phyloP scores from a whole-genome alignment of 1,140 invertebrate genomes.

The Drosophila miranda region DNA sequence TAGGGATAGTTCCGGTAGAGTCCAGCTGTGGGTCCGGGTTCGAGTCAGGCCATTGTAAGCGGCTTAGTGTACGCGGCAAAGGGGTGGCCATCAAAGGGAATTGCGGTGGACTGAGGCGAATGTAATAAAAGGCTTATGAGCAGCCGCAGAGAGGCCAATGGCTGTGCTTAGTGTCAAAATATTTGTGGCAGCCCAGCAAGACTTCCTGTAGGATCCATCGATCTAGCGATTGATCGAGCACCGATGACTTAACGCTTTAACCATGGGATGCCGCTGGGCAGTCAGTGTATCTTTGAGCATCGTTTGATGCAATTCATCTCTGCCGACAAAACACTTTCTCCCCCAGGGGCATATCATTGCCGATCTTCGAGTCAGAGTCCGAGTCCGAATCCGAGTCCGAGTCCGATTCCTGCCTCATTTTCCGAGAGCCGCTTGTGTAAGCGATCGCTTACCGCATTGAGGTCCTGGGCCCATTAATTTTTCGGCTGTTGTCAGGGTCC shows the following conservation, averaged over 20 bases:
- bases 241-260: conserved; percentile 74
- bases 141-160: neutral
- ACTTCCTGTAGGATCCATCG: conserved; percentile 54
- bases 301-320: conserved; percentile 74
- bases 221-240: conserved; percentile 31
- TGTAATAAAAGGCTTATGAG: conserved; percentile 63
- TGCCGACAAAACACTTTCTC: conserved; percentile 74
- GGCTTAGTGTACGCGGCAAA: conserved; percentile 53
- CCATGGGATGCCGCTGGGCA: conserved; percentile 34
- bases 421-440: conserved; percentile 17
- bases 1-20: conserved; percentile 46
- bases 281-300: conserved; percentile 4
- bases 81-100: conserved; percentile 33
- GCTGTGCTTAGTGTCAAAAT: conserved; percentile 73
- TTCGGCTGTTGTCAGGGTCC: conserved; percentile 63
- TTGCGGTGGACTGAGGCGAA: conserved; percentile 56
- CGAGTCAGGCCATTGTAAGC: conserved; percentile 30
- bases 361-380: neutral
- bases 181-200: conserved; percentile 72
- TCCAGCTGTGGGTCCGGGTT: neutral
- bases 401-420: conserved; percentile 52
- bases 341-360: conserved; percentile 32
- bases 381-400: too few species aligned
- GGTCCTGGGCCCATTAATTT: conserved; percentile 68
- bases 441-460: conserved; percentile 19